Evolutionary conservation across 2,797 vertebrate species (phyloP).

Genomic region (Gambelia wislizenii): DNA sequence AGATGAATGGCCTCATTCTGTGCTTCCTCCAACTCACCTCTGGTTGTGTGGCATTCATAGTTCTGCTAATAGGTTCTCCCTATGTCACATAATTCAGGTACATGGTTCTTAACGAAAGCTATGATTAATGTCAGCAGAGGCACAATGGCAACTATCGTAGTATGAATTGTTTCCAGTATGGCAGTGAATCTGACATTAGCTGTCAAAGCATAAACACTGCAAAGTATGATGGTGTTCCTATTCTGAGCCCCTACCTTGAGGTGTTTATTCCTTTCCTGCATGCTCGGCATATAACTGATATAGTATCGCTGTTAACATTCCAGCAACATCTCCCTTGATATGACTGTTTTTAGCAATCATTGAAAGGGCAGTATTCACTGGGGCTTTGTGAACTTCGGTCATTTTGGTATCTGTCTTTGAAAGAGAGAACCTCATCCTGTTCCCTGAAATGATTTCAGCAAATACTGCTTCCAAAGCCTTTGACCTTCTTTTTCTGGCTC

Average conservation of each 20-base stretch:
- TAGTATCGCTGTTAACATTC: constrained; percentile 2
- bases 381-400: constrained; percentile 48
- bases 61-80: neutral
- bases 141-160: neutral
- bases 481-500: constrained; percentile 56
- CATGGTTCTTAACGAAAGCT: neutral
- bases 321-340: constrained; percentile 45
- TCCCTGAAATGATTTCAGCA: constrained; percentile 48
- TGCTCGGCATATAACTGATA: neutral
- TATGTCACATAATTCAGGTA: neutral
- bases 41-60: neutral
- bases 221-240: constrained; percentile 26
- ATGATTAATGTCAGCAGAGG: neutral
- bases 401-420: constrained; percentile 38
- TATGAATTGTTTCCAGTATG: constrained; percentile 58
- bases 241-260: constrained; percentile 20
- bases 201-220: constrained; percentile 22
- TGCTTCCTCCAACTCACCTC: neutral
- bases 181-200: neutral
- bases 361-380: constrained; percentile 35
- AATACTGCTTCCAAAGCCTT: constrained; percentile 50
- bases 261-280: neutral
- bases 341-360: constrained; percentile 55
- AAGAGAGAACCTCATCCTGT: constrained; percentile 59
- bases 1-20: neutral